Evolutionary conservation across 2,888 invertebrate species (phyloP).

Genomic region (Argyra leucocephala): DNA sequence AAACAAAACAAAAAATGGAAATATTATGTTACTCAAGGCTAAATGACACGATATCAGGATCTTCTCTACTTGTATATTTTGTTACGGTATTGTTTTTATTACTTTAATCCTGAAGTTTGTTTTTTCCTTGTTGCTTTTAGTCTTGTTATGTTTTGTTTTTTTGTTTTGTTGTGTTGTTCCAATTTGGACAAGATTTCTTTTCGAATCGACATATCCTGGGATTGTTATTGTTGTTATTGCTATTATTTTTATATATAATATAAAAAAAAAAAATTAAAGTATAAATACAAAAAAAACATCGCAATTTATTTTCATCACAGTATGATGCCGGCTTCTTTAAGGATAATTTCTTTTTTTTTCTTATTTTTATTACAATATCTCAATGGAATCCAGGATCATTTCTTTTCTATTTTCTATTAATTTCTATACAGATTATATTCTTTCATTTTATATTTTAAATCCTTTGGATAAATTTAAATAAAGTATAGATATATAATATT

Average conservation of each 20-base stretch:
- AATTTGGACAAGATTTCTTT: too few species aligned
- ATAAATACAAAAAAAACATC: too few species aligned
- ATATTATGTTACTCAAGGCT: neutral
- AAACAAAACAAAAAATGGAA: neutral
- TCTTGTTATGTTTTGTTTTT: too few species aligned
- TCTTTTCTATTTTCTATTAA: neutral
- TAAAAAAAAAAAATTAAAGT: neutral
- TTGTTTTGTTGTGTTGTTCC: too few species aligned
- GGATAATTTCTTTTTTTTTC: neutral
- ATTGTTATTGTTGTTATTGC: neutral
- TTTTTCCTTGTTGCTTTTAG: too few species aligned
- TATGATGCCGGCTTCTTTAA: neutral
- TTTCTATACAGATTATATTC: neutral
- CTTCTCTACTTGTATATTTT: neutral
- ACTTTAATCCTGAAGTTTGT: too few species aligned
- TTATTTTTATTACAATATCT: neutral
- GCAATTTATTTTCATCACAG: neutral
- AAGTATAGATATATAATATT: neutral
- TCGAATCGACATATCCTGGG: neutral
- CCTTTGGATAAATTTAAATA: neutral
- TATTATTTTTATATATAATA: neutral
- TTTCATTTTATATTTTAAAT: neutral
- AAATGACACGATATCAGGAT: neutral
- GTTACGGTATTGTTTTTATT: too few species aligned
- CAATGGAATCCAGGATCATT: too few species aligned